These are phyloP conservation scores for Melanostoma mellinum DNA, from an alignment of 2,888 invertebrate species.

Conservation along the genomic window DNA sequence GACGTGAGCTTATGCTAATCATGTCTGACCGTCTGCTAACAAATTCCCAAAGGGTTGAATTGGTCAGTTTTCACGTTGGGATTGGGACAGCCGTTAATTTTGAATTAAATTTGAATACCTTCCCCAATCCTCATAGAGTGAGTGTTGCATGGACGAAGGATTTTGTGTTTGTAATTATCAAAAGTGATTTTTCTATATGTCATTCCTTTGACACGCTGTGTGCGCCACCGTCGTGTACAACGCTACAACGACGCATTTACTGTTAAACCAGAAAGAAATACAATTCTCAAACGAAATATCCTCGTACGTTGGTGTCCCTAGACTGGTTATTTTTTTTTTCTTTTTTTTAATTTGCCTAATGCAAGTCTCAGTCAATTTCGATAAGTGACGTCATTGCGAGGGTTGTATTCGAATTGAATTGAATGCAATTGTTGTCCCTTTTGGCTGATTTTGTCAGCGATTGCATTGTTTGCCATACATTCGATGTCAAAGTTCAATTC, in stretches of 20 bases:
- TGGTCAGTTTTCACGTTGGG: constrained; percentile 28
- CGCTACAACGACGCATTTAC: background rate
- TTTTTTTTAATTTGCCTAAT: constrained; percentile 70
- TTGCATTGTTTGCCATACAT: constrained; percentile 54
- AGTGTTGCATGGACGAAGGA: constrained; percentile 24
- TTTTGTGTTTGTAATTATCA: constrained; percentile 64
- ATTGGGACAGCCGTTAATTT: constrained; percentile 6
- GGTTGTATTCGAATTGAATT: constrained; percentile 52
- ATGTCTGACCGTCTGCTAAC: constrained; percentile 20
- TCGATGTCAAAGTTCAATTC: constrained; percentile 66
- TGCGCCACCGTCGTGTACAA: background rate
- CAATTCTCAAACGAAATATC: background rate
- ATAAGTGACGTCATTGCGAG: constrained; percentile 48
- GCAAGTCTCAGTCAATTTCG: constrained; percentile 52
- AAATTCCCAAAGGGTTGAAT: constrained; percentile 33
- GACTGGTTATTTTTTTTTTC: constrained; percentile 10
- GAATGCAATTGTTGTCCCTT: constrained; percentile 49
- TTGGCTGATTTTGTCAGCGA: constrained; percentile 50
- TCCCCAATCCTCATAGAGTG: background rate
- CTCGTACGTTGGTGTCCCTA: background rate
- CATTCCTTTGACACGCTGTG: constrained; percentile 62
- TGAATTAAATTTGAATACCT: constrained; percentile 38
- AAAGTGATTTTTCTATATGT: constrained; percentile 58
- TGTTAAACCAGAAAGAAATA: constrained; percentile 58
- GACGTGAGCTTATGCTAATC: constrained; percentile 46